These are phyloP conservation scores for Spinibarbus caldwelli DNA, from an alignment of 2,797 vertebrate genomes.

Conservation along the genomic window DNA sequence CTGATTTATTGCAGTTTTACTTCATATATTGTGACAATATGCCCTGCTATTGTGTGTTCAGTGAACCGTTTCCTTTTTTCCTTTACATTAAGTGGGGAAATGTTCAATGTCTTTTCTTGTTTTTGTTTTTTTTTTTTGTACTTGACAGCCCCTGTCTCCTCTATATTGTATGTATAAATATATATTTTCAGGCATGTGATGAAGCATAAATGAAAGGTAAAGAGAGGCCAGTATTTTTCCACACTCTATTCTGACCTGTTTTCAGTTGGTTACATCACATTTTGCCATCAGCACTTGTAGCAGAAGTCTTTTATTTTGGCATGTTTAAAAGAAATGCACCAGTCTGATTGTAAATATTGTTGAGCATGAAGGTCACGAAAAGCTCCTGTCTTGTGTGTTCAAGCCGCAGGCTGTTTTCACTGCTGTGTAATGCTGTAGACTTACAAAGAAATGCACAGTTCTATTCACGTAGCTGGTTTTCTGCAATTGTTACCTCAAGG, in stretches of 20 bases:
- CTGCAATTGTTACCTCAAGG: neutral
- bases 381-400: neutral
- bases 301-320: neutral
- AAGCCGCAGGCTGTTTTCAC: neutral
- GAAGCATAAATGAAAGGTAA: neutral
- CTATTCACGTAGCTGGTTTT: neutral
- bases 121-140: too few species aligned
- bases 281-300: slow-evolving; percentile 9
- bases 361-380: neutral
- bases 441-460: neutral
- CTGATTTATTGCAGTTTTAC: too few species aligned
- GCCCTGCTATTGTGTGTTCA: neutral
- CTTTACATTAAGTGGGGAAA: neutral
- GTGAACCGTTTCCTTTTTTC: neutral
- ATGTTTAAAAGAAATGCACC: neutral
- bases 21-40: neutral
- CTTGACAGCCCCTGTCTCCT: neutral
- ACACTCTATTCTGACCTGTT: slow-evolving; percentile 14
- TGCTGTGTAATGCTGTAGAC: neutral
- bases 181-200: neutral
- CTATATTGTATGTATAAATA: neutral
- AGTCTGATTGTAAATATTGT: neutral
- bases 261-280: neutral
- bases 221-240: neutral
- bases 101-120: neutral